Conservation (phyloP, 2,888 invertebrate species). For the Drosophila atripex region DNA sequence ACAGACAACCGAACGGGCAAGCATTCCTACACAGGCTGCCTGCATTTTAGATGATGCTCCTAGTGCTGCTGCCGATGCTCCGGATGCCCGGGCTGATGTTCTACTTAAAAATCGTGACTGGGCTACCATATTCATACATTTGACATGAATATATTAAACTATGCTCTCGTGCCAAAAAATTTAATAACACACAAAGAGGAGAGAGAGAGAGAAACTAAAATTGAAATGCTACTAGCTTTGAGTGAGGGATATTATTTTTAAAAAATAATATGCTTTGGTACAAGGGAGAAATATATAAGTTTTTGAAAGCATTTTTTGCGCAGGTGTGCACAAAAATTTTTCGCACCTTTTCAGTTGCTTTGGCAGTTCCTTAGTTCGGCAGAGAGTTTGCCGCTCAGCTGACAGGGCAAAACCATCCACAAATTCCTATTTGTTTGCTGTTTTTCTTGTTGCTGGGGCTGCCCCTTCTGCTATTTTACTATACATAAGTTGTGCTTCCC, state of each 20-base stretch:
- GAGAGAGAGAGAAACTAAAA: conserved; percentile 18
- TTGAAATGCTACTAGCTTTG: conserved; percentile 39
- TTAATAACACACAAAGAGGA: conserved; percentile 48
- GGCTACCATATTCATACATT: conserved; percentile 58
- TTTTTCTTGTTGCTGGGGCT: conserved; percentile 32
- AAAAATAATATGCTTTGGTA: conserved; percentile 12
- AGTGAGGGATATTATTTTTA: conserved; percentile 27
- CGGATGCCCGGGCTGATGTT: conserved; percentile 31
- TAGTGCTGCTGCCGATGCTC: conserved; percentile 5
- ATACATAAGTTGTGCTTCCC: conserved; percentile 59
- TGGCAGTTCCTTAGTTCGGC: conserved; percentile 36
- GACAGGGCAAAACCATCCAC: conserved; percentile 64
- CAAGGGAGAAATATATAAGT: conserved; percentile 62
- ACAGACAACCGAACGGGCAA: conserved; percentile 40
- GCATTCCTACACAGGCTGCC: conserved; percentile 36
- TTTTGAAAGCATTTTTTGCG: conserved; percentile 74
- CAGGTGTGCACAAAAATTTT: conserved; percentile 70
- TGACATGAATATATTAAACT: conserved; percentile 65
- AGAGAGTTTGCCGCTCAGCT: conserved; percentile 56
- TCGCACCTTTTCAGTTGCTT: conserved; percentile 63
- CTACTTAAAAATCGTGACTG: conserved; percentile 67
- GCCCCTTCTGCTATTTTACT: conserved; percentile 32
- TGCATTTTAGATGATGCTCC: conserved; percentile 63
- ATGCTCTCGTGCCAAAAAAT: conserved; percentile 54
- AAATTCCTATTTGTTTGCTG: conserved; percentile 67